These are phyloP conservation scores for Leptinotarsa peninsularis DNA, from an alignment of 2,888 invertebrate species.

Conservation along the genomic window DNA sequence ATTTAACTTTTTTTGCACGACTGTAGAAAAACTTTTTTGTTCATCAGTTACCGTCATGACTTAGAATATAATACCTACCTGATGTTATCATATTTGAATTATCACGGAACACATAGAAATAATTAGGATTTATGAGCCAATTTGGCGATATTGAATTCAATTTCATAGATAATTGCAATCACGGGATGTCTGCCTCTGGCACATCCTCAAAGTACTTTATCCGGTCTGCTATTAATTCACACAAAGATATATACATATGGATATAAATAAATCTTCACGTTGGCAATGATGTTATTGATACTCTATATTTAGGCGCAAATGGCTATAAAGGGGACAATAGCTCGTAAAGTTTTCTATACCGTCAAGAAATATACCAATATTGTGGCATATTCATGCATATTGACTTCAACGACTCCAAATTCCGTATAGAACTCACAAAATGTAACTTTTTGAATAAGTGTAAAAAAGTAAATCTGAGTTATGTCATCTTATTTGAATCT, in stretches of 20 bases:
- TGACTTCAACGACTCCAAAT: too few relatives aligned
- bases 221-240: slow-evolving; percentile 1
- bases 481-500: too few relatives aligned
- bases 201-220: slow-evolving; percentile 8
- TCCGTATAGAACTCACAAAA: too few relatives aligned
- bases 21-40: too few relatives aligned
- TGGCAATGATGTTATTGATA: slow-evolving; percentile 14
- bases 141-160: background rate
- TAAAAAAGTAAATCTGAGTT: too few relatives aligned
- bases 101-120: background rate
- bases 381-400: background rate
- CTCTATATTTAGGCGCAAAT: background rate
- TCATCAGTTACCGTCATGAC: too few relatives aligned
- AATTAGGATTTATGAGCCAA: background rate
- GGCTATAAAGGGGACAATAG: background rate
- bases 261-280: slow-evolving; percentile 12
- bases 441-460: too few relatives aligned
- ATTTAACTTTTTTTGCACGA: too few relatives aligned
- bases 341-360: background rate
- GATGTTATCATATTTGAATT: too few relatives aligned
- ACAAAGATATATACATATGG: background rate
- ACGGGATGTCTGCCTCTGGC: slow-evolving; percentile 2
- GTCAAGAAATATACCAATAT: background rate
- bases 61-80: too few relatives aligned
- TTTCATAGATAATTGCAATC: slow-evolving; percentile 2